phyloP scores from a whole-genome alignment of 2,113 vertebrate species.

The Arothron firmamentum region DNA sequence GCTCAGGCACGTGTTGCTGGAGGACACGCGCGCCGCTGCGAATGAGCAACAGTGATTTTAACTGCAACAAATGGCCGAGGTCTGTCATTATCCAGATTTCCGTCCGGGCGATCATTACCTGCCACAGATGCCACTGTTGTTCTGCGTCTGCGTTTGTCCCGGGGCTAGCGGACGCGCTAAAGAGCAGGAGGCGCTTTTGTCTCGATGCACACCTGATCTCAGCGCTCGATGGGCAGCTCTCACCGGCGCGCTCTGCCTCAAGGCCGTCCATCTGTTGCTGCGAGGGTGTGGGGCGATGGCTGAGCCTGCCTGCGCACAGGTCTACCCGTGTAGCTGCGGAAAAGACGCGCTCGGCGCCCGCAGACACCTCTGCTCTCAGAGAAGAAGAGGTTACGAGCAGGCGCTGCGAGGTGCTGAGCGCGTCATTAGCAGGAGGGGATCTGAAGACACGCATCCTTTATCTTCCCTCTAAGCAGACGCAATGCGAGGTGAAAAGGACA shows the following conservation, averaged over 20 bases:
- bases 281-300: constrained; percentile 34
- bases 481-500: constrained; percentile 21
- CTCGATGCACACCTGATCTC: constrained; percentile 67
- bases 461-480: constrained; percentile 17
- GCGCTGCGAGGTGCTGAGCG: constrained; percentile 14
- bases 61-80: constrained; percentile 69
- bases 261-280: constrained; percentile 72
- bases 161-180: constrained; percentile 55
- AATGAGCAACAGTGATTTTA: constrained; percentile 71
- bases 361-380: constrained; percentile 19
- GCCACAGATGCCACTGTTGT: constrained; percentile 70
- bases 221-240: constrained; percentile 57
- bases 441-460: constrained; percentile 28
- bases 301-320: constrained; percentile 35
- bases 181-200: constrained; percentile 72
- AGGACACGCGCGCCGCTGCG: constrained; percentile 48
- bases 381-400: constrained; percentile 32
- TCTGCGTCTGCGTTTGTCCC: constrained; percentile 63
- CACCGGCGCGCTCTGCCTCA: constrained; percentile 55
- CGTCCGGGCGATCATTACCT: constrained; percentile 65
- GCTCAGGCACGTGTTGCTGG: constrained; percentile 58
- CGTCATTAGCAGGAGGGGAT: constrained; percentile 48
- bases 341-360: constrained; percentile 41
- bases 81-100: constrained; percentile 65
- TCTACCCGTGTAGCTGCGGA: constrained; percentile 28